These are phyloP conservation scores for Halesus radiatus DNA, from an alignment of 1,140 invertebrate species.

Conservation along the genomic window DNA sequence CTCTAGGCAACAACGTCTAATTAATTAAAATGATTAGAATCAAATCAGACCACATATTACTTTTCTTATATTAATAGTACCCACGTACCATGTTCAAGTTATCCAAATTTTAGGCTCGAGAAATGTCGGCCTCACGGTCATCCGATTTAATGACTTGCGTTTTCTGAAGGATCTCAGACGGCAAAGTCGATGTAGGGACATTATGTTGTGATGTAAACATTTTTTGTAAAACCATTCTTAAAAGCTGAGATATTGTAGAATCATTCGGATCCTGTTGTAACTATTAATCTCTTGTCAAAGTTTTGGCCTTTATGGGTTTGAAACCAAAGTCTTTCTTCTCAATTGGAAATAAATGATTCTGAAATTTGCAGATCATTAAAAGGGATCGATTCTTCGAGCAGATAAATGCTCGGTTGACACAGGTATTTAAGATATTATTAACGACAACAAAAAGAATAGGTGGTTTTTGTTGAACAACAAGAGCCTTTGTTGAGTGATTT, in stretches of 20 bases:
- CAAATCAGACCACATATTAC: too few relatives aligned
- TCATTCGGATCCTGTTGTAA: constrained; percentile 18
- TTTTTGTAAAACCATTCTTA: constrained; percentile 45
- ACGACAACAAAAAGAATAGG: constrained; percentile 6
- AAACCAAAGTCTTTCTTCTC: neutral
- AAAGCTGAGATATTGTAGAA: constrained; percentile 43
- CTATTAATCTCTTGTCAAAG: constrained; percentile 46
- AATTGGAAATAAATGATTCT: constrained; percentile 10
- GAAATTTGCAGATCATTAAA: constrained; percentile 28
- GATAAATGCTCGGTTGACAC: constrained; percentile 8
- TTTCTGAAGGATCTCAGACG: constrained; percentile 41
- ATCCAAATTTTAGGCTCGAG: neutral
- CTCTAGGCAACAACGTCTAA: too few relatives aligned
- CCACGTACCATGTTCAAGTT: neutral
- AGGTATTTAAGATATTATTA: constrained; percentile 35
- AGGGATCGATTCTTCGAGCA: neutral
- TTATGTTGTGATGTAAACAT: constrained; percentile 48
- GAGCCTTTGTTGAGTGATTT: neutral
- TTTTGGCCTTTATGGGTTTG: constrained; percentile 25
- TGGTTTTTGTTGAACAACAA: neutral
- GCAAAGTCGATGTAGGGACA: constrained; percentile 33
- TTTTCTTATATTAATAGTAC: too few relatives aligned
- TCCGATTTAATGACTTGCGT: constrained; percentile 42
- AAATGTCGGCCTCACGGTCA: neutral
- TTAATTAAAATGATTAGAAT: too few relatives aligned